Evolutionary conservation across 2,888 invertebrate genomes (phyloP).

Genomic region (Labia minor): DNA sequence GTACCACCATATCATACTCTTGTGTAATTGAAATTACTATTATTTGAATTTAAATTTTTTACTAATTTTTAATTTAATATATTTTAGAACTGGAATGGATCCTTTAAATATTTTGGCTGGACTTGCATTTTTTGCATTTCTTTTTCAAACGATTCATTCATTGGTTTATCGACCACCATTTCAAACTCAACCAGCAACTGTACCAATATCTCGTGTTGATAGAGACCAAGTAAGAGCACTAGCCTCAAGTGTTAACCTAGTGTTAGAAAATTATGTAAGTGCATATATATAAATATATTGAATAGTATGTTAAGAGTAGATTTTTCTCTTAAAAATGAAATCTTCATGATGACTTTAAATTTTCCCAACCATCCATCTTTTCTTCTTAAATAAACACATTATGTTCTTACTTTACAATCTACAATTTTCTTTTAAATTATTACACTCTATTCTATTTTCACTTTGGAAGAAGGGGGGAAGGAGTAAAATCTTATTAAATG

Average conservation of each 20-base stretch:
- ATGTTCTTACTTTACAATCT: too few relatives aligned
- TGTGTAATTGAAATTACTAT: background rate
- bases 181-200: slow-evolving; percentile 28
- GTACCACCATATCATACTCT: background rate
- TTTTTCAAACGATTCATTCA: slow-evolving; percentile 34
- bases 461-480: too few relatives aligned
- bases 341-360: too few relatives aligned
- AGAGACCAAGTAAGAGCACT: slow-evolving; percentile 28
- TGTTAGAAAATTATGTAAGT: slow-evolving; percentile 34
- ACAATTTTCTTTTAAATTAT: too few relatives aligned
- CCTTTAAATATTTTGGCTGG: slow-evolving; percentile 36
- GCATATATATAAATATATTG: too few relatives aligned
- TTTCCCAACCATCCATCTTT: too few relatives aligned
- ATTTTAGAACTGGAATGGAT: slow-evolving; percentile 32
- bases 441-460: too few relatives aligned
- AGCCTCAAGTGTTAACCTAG: slow-evolving; percentile 30
- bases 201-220: slow-evolving; percentile 35
- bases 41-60: background rate
- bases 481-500: too few relatives aligned
- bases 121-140: slow-evolving; percentile 36
- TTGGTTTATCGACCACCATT: slow-evolving; percentile 22
- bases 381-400: too few relatives aligned
- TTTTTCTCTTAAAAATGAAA: too few relatives aligned
- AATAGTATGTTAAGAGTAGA: too few relatives aligned
- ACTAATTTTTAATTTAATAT: background rate